Conservation (phyloP, 2,888 invertebrate species). For the Toxonevra muliebris region DNA sequence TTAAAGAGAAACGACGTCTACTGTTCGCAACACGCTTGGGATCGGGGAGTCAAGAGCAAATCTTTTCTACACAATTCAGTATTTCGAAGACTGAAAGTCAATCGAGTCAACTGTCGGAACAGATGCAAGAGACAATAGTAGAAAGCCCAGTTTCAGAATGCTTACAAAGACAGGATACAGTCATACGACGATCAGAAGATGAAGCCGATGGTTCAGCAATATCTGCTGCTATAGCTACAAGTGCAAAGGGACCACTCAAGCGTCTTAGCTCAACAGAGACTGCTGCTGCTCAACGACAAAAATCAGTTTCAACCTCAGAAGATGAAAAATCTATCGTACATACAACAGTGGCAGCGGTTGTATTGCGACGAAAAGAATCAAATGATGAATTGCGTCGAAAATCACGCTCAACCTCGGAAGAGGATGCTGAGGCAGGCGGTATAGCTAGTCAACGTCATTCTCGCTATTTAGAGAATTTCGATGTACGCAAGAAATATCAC, state of each 20-base stretch:
- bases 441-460: conserved; percentile 58
- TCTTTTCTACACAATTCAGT: conserved; percentile 74
- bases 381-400: conserved; percentile 46
- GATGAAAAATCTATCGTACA: conserved; percentile 50
- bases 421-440: conserved; percentile 50
- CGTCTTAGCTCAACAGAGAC: conserved; percentile 37
- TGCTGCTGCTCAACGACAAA: conserved; percentile 31
- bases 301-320: conserved; percentile 56
- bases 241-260: conserved; percentile 36
- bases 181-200: conserved; percentile 55
- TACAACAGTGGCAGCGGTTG: conserved; percentile 45
- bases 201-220: conserved; percentile 21
- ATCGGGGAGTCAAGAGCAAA: conserved; percentile 71
- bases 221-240: not conserved
- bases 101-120: conserved; percentile 71
- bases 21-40: conserved; percentile 76
- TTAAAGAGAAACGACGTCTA: conserved; percentile 66
- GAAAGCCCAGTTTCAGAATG: conserved; percentile 48
- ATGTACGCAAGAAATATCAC: conserved; percentile 61
- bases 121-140: conserved; percentile 51
- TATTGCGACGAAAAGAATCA: conserved; percentile 55
- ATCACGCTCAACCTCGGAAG: conserved; percentile 60
- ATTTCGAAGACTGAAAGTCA: conserved; percentile 73
- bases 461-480: conserved; percentile 62
- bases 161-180: conserved; percentile 59